phyloP scores from a whole-genome alignment of 2,888 invertebrate genomes.

The Imbricaverruca yamaguchii region DNA sequence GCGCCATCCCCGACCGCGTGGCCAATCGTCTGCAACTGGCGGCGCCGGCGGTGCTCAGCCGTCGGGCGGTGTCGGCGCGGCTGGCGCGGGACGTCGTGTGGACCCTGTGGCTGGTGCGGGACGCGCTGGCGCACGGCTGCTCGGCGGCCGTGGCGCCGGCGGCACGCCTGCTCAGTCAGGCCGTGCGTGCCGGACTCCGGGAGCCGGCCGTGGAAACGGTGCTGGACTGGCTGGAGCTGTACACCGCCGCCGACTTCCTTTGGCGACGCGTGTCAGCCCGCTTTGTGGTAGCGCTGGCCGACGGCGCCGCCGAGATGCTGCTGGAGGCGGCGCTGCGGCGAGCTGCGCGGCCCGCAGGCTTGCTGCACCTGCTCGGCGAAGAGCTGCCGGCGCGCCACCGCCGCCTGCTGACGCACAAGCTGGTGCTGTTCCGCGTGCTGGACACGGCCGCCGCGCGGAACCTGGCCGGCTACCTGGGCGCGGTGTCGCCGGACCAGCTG shows the following conservation, averaged over 20 bases:
- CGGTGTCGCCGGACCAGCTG: slow-evolving; percentile 38
- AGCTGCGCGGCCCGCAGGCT: not conserved
- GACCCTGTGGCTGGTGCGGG: slow-evolving; percentile 49
- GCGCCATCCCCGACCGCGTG: slow-evolving; percentile 60
- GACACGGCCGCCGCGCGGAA: slow-evolving; percentile 51
- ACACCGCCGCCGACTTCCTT: not conserved
- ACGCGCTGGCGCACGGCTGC: slow-evolving; percentile 19
- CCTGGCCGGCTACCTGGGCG: slow-evolving; percentile 54
- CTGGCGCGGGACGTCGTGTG: slow-evolving; percentile 55
- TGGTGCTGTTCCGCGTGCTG: slow-evolving; percentile 49
- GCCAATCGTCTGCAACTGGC: slow-evolving; percentile 57
- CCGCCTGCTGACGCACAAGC: slow-evolving; percentile 55
- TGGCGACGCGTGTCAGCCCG: slow-evolving; percentile 8
- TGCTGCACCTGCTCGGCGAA: not conserved
- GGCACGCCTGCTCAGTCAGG: slow-evolving; percentile 23
- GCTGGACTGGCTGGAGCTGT: not conserved
- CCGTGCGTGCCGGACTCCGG: not conserved
- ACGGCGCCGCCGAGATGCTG: not conserved
- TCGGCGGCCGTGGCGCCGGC: slow-evolving; percentile 24
- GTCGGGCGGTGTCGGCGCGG: slow-evolving; percentile 51
- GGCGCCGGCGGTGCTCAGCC: slow-evolving; percentile 52
- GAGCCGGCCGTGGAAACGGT: not conserved
- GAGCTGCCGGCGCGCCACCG: slow-evolving; percentile 39
- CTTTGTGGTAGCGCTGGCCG: not conserved
- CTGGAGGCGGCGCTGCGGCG: slow-evolving; percentile 1